Conservation (phyloP, 1,140 invertebrate species). For the Caenorhabditis remanei region DNA sequence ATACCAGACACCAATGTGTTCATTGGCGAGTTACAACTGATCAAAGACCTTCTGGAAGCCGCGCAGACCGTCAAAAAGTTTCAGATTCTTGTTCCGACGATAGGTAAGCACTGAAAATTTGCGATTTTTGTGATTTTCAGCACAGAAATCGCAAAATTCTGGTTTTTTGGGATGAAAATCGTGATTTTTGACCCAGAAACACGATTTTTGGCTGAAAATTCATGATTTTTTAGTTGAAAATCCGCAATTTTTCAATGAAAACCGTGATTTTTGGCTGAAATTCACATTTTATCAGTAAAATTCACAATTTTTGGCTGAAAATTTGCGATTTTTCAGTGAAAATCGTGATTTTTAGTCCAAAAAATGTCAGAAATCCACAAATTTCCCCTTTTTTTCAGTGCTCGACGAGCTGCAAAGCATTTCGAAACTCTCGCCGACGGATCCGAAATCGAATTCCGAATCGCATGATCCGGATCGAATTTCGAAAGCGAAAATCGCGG, state of each 20-base stretch:
- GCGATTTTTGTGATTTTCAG: neutral
- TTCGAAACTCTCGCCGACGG: neutral
- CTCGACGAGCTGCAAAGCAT: slow-evolving; percentile 56
- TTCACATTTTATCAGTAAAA: too few relatives aligned
- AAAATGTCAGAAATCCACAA: too few relatives aligned
- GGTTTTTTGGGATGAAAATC: too few relatives aligned
- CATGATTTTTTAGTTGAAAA: neutral
- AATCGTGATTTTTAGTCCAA: too few relatives aligned
- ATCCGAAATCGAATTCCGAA: slow-evolving; percentile 3
- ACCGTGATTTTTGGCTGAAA: too few relatives aligned
- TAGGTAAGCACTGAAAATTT: neutral
- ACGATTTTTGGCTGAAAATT: neutral
- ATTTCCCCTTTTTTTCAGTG: slow-evolving; percentile 25
- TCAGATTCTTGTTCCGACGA: slow-evolving; percentile 55
- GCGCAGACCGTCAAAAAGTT: neutral
- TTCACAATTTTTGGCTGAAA: too few relatives aligned
- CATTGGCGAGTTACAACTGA: slow-evolving; percentile 37
- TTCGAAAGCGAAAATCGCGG: slow-evolving; percentile 6
- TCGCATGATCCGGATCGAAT: neutral
- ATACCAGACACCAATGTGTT: slow-evolving; percentile 61
- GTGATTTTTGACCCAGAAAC: neutral
- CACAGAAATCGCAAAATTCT: too few relatives aligned
- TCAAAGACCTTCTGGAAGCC: slow-evolving; percentile 4
- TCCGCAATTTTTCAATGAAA: too few relatives aligned
- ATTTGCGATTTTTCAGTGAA: too few relatives aligned